Percentiles rank a stretch among this genome's conserved stretches.
Evolutionary conservation across 2,113 vertebrate species (phyloP).

Genomic region (Daubentonia madagascariensis): DNA sequence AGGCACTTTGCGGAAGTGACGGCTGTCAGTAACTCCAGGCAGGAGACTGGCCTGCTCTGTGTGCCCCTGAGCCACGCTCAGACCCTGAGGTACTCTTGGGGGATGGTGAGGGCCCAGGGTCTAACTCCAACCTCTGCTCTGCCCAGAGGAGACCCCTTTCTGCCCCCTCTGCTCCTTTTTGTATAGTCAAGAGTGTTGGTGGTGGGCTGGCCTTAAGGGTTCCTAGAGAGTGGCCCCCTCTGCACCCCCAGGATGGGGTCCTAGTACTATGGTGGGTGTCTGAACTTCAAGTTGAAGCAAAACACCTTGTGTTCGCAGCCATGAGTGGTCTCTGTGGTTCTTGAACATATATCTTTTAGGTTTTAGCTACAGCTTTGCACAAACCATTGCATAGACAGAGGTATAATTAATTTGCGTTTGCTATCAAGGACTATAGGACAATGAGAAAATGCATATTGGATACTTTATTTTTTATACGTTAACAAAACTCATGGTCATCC

Average conservation of each 20-base stretch:
- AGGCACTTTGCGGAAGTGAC: not conserved
- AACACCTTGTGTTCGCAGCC: not conserved
- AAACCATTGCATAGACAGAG: not conserved
- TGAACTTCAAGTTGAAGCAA: not conserved
- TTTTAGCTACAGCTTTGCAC: not conserved
- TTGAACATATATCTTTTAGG: not conserved
- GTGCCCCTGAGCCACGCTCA: not conserved
- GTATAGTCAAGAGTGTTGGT: not conserved
- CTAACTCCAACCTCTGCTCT: not conserved
- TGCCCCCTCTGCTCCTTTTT: not conserved
- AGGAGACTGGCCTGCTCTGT: not conserved
- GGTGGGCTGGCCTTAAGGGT: not conserved
- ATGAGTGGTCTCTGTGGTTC: not conserved
- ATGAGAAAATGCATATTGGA: not conserved
- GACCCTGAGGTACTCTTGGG: not conserved
- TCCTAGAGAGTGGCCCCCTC: not conserved
- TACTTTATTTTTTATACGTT: slow-evolving; percentile 8
- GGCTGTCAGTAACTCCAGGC: not conserved
- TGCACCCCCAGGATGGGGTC: not conserved
- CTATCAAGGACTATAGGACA: not conserved
- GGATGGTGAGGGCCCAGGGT: no score
- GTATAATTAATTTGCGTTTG: not conserved
- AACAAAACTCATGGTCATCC: not conserved
- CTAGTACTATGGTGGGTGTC: not conserved
- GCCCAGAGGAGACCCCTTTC: not conserved